Conservation (phyloP, 2,888 invertebrate species). For the Portevinia maculata region DNA sequence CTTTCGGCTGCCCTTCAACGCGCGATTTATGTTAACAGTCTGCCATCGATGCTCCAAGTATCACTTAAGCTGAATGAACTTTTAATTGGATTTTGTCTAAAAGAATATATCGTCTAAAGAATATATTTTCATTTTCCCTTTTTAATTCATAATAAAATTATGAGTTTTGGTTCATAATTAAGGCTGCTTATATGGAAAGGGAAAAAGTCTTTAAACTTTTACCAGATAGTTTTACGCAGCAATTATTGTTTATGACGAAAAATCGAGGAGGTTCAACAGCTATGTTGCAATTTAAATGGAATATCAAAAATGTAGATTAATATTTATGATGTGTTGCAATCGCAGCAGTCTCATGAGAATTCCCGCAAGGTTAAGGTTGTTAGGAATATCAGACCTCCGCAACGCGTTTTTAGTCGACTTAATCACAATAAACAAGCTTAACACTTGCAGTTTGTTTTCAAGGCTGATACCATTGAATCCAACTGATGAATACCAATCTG, state of each 20-base stretch:
- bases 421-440: too few relatives aligned
- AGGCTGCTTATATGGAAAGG: neutral
- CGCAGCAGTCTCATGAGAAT: too few relatives aligned
- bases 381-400: too few relatives aligned
- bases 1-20: neutral
- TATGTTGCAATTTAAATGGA: too few relatives aligned
- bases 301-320: too few relatives aligned
- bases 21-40: neutral
- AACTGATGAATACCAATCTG: too few relatives aligned
- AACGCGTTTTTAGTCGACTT: too few relatives aligned
- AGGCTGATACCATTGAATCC: too few relatives aligned
- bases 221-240: neutral
- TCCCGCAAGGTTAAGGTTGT: too few relatives aligned
- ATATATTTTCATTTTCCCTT: neutral
- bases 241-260: conserved; percentile 8
- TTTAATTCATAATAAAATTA: conserved; percentile 30
- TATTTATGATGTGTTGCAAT: too few relatives aligned
- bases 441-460: too few relatives aligned
- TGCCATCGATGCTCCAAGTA: conserved; percentile 4
- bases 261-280: neutral
- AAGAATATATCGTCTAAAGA: conserved; percentile 9
- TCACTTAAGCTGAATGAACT: conserved; percentile 9
- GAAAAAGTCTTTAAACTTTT: neutral
- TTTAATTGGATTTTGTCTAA: conserved; percentile 41
- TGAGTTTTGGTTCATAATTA: conserved; percentile 69